Evolutionary conservation across 2,797 vertebrate genomes (phyloP), one percentile per base, ranked within the genome.

Genomic region (Aphelocoma californica): DNA sequence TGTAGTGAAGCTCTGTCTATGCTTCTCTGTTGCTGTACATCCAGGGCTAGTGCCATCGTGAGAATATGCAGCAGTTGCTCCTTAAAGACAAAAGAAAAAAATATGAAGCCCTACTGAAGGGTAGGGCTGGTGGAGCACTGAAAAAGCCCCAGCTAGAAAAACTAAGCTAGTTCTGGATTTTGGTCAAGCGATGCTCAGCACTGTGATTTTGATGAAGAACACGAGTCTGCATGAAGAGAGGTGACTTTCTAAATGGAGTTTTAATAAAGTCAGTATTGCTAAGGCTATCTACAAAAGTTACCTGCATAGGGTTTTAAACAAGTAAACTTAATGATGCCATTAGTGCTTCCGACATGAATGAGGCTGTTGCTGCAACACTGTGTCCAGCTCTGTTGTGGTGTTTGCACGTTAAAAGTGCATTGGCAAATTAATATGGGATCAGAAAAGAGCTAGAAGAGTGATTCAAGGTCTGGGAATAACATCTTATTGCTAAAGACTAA

Each of bases 201-300:
- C 44, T 69, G 66, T 71, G 86, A 88, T 83, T 95, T 71, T 96
- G 95, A 94, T 91, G 86, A 93, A 96, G 65, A 94, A 32, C 73
- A 38, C 45, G 23, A 64, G 85, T 21, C 84, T 82, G 73, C 60
- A 26, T 60, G 82, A 85, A 93, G 92, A 86, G 72, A 57, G 88
- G 88, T 20, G 79, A 83, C 93, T 92, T 95, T 94, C 88, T 36
- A 96, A 96, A 88, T 90, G 88, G 71, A 48, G 28, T 88, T 96
- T 97, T 96, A 96, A 96, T 91, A 94, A 89, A 94, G 90, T 91
- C 91, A 48, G 50, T 78, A 94, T 92, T 83, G 86, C 83, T 77
- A 61, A 92, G 61, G 78, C 89, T 94, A 92, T 86, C 85, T 94
- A 71, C 94, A 93, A 93, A 94, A 84, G 73, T 73, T 82, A 95